A percentile compares a stretch with the other conserved stretches of the same genome.
Evolutionary conservation across 2,113 vertebrate genomes (phyloP).

Genomic region (Platysteira castanea): DNA sequence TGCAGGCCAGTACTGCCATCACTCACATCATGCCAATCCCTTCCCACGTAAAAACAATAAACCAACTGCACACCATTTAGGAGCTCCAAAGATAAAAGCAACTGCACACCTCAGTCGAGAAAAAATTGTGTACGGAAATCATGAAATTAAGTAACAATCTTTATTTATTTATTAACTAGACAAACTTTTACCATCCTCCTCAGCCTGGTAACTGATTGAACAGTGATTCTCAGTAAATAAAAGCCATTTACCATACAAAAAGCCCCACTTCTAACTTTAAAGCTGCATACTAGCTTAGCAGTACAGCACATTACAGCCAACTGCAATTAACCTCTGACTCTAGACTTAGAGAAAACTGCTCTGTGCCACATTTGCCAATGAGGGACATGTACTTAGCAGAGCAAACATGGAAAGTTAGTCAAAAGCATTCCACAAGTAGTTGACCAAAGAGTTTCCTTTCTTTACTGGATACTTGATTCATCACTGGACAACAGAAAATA

Average conservation of each 20-base stretch:
- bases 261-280: neutral
- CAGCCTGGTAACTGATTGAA: neutral
- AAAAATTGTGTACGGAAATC: neutral
- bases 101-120: neutral
- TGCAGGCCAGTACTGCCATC: neutral
- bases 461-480: neutral
- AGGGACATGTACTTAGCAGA: neutral
- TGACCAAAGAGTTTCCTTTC: neutral
- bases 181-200: neutral
- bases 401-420: neutral
- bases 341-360: neutral
- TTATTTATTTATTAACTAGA: neutral
- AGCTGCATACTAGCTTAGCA: neutral
- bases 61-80: neutral
- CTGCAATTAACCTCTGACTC: neutral
- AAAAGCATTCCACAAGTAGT: neutral
- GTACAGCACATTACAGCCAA: neutral
- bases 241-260: neutral
- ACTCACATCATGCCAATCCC: neutral
- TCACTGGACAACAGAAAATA: accelerated
- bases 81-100: neutral
- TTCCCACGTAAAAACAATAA: neutral
- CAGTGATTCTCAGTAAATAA: neutral
- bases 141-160: neutral
- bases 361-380: neutral